phyloP scores from a whole-genome alignment of 2,888 invertebrate species.

The Formica aserva region DNA sequence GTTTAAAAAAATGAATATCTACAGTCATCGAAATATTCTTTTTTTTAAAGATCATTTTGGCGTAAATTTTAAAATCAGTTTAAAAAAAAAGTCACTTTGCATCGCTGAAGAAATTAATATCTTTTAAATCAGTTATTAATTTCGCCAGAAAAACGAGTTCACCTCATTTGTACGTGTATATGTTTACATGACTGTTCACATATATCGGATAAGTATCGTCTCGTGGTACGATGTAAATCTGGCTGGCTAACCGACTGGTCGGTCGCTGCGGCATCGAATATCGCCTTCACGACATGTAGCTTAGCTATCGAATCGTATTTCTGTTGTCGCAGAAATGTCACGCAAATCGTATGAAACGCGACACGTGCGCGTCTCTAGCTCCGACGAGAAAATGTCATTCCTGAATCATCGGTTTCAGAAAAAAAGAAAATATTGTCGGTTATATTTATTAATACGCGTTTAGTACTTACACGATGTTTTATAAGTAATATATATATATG shows the following conservation, averaged over 20 bases:
- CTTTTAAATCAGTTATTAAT: neutral
- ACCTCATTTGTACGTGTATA: neutral
- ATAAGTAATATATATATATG: neutral
- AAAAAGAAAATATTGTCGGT: neutral
- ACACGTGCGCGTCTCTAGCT: conserved; percentile 31
- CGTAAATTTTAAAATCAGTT: neutral
- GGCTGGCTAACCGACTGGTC: conserved; percentile 47
- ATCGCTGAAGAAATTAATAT: neutral
- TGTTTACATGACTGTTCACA: conserved; percentile 10
- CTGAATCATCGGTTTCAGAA: conserved; percentile 44
- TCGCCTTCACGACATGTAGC: conserved; percentile 46
- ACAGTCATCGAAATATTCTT: neutral
- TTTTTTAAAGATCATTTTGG: neutral
- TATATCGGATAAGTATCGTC: conserved; percentile 5
- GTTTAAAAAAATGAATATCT: neutral
- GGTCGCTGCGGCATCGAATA: conserved; percentile 56
- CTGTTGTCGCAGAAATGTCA: conserved; percentile 71
- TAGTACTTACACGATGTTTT: neutral
- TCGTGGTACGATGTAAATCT: conserved; percentile 18
- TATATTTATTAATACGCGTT: neutral
- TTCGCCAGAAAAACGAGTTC: neutral
- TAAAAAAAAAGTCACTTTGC: neutral
- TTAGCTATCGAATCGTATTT: conserved; percentile 68
- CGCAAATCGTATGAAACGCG: conserved; percentile 57
- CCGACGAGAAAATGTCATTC: conserved; percentile 33